Conservation (phyloP, 2,888 invertebrate species). For the Acleris cristana region DNA sequence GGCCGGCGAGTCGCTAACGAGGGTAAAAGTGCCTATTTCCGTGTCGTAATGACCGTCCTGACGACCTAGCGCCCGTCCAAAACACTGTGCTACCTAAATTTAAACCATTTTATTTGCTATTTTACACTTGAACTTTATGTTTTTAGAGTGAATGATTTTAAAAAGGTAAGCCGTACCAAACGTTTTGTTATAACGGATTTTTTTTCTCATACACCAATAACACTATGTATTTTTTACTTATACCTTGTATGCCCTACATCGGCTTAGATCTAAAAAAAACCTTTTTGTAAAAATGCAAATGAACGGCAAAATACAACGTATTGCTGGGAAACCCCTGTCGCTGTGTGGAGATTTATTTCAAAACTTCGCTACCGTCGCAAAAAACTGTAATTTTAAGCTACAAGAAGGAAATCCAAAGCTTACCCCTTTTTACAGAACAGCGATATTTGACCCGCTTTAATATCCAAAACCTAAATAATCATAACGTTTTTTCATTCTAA, state of each 20-base stretch:
- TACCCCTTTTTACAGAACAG: conserved; percentile 1
- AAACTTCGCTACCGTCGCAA: conserved; percentile 57
- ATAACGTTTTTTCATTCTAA: background rate
- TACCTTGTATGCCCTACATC: too few species aligned
- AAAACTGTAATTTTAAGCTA: conserved; percentile 35
- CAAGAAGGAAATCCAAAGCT: background rate
- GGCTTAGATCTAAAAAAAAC: conserved; percentile 11
- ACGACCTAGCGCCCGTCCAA: conserved; percentile 57
- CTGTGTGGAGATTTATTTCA: conserved; percentile 69
- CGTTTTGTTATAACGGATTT: too few species aligned
- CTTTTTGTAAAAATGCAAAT: conserved; percentile 51
- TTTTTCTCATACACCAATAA: too few species aligned
- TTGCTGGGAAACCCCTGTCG: conserved; percentile 63
- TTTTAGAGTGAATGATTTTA: too few species aligned
- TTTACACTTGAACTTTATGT: background rate
- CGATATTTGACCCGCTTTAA: background rate
- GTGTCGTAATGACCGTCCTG: conserved; percentile 77
- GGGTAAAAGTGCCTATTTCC: conserved; percentile 83
- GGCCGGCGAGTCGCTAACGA: conserved; percentile 77
- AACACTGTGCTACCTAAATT: conserved; percentile 31
- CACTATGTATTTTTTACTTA: too few species aligned
- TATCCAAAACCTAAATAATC: too few species aligned
- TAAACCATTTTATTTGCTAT: conserved; percentile 32
- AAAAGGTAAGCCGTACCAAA: too few species aligned
- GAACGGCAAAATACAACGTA: conserved; percentile 48